Base-by-base conservation (phyloP, 2,888 invertebrate species). In the Andrena chrysosceles region DNA sequence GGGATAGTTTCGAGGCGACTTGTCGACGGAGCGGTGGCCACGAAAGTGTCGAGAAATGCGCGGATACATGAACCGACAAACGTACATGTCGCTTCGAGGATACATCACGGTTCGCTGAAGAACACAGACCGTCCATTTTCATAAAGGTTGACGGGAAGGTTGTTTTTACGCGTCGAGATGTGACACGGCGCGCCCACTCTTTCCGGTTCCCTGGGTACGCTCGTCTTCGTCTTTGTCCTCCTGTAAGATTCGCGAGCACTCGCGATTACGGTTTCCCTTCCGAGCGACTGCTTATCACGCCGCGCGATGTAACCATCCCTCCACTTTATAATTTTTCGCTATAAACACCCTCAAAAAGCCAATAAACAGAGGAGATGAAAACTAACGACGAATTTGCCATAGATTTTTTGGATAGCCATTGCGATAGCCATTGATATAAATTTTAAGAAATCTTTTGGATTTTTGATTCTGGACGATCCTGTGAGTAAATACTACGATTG, bases 51-150 rank as follows among this genome's bases (percentile, higher is more conserved):
- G 60, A 35, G 26, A 60, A 60, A 42, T 13, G 29, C 26, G 31
- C 23, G 26, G 62, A 67, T 67, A 35, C 31, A 52, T 42, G 49
- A n/a, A 23, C 49, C n/a, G 59, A 59, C 26, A 48, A 48, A 48
- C 66, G 68, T 48, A 20, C 54, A 42, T 64, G 64, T 66, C 49
- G 69, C 54, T 69, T 49, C 64, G 7, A 26, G 59, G 64, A 87
- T 77, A 72, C 59, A 66, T 70, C 73, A 74, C 78, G 85, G 71
- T 79, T 75, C 78, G 72, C 63, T 77, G 83, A 64, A 69, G 73
- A 85, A 86, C 87, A 82, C 85, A 85, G 83, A 81, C 75, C 86
- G 89, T 90, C 90, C 87, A 91, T 90, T 91, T 89, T 91, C 86
- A 88, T 90, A 88, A 89, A 77, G 70, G 83, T 82, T 83, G 79